These are phyloP conservation scores for Dasyprocta punctata DNA, from an alignment of 2,113 vertebrate species.

Conservation along the genomic window DNA sequence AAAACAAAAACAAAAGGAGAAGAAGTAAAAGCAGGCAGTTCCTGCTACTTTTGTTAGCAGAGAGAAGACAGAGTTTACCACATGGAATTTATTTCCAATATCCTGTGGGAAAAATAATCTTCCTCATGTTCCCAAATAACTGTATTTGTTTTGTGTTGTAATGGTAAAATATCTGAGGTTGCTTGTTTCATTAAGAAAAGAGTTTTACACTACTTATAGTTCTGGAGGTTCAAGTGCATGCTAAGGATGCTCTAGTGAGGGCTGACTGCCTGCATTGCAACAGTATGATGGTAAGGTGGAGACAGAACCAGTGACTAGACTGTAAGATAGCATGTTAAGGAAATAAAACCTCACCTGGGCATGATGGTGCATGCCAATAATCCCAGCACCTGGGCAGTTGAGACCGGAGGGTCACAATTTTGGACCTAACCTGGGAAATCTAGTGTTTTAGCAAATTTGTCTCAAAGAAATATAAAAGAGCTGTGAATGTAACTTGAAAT, in stretches of 20 bases:
- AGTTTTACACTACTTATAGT: background rate
- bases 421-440: background rate
- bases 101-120: background rate
- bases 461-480: background rate
- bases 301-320: background rate
- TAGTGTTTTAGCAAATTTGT: background rate
- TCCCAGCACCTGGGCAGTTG: background rate
- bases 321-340: background rate
- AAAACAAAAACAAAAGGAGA: no score
- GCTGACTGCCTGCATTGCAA: accelerated
- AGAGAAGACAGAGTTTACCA: background rate
- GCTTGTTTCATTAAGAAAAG: background rate
- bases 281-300: background rate
- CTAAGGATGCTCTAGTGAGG: background rate
- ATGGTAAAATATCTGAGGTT: background rate
- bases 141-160: background rate
- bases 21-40: background rate
- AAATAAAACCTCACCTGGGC: background rate
- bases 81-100: background rate
- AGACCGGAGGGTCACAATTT: background rate
- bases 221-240: background rate
- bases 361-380: background rate
- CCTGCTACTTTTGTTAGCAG: background rate
- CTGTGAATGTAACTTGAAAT: background rate
- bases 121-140: background rate